These are phyloP conservation scores for Sus scrofa DNA, from an alignment of 2,113 vertebrate genomes.

Conservation along the genomic window T2T-Sscrofa CM000816.6:70084501-70085000, in stretches of 20 bases:
- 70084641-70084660: conserved; percentile 47
- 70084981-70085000: conserved; percentile 4
- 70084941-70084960: not conserved
- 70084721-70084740: conserved; percentile 64
- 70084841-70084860: not conserved
- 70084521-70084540: conserved; percentile 51
- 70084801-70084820: not conserved
- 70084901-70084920: not conserved
- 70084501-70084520: conserved; percentile 23
- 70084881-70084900: not conserved
- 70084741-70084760: not conserved
- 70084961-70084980: conserved; percentile 27
- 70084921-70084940: not conserved
- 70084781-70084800: not conserved
- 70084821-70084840: not conserved
- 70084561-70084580: conserved; percentile 57
- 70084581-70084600: conserved; percentile 7
- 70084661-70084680: conserved; percentile 51
- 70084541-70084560: not conserved
- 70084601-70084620: conserved; percentile 52
- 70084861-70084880: not conserved
- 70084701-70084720: conserved; percentile 41
- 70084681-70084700: conserved; percentile 54
- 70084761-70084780: not conserved
- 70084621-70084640: conserved; percentile 60